Conservation (phyloP, 2,888 invertebrate species). For the Hirudinaria manillensis region DNA sequence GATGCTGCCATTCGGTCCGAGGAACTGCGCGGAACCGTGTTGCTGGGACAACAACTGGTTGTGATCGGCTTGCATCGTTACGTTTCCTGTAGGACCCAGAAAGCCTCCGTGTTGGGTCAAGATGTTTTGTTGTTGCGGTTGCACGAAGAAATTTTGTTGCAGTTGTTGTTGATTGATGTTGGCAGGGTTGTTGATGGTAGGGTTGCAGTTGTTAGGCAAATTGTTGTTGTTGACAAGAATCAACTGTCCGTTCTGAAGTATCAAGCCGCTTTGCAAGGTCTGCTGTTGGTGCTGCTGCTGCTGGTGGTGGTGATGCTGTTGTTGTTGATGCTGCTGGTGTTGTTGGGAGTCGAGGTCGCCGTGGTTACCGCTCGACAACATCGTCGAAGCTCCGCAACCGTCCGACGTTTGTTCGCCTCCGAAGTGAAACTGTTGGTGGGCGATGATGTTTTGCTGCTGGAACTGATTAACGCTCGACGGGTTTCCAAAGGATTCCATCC, state of each 20-base stretch:
- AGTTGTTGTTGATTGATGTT: background rate
- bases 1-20: conserved; percentile 10
- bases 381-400: background rate
- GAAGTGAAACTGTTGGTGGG: background rate
- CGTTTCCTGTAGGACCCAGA: background rate
- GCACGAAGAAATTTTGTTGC: conserved; percentile 18
- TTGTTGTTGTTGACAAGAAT: conserved; percentile 36
- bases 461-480: background rate
- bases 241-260: conserved; percentile 40
- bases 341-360: background rate
- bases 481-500: background rate
- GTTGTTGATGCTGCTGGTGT: conserved; percentile 16
- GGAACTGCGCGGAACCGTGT: background rate
- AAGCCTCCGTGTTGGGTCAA: background rate
- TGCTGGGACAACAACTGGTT: background rate
- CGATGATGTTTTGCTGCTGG: background rate
- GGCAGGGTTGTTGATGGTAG: conserved; percentile 1
- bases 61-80: background rate
- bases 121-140: conserved; percentile 2
- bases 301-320: no score
- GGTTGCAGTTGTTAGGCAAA: conserved; percentile 17
- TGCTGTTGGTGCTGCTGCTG: conserved; percentile 19
- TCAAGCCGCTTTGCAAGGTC: conserved; percentile 35
- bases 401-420: background rate
- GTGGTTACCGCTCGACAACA: background rate